A percentile compares a stretch with the other conserved stretches of the same genome.
phyloP scores from a whole-genome alignment of 2,888 invertebrate genomes.

The Cephus runcator region DNA sequence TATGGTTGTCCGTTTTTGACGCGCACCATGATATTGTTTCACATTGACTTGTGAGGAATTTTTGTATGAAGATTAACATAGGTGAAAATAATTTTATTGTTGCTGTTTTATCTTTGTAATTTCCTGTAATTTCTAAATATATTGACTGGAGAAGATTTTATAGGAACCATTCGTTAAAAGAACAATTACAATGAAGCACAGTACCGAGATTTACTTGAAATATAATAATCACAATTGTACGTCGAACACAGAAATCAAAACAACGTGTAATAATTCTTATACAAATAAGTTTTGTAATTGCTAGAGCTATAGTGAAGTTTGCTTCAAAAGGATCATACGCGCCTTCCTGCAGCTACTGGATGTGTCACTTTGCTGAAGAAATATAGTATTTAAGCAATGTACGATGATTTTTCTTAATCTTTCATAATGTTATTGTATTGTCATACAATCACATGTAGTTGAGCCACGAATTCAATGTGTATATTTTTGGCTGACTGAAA shows the following conservation, averaged over 20 bases:
- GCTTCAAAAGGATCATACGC: too few relatives aligned
- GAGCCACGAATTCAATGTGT: neutral
- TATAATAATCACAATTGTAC: too few relatives aligned
- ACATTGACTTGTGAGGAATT: neutral
- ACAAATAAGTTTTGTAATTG: too few relatives aligned
- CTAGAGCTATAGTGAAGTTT: too few relatives aligned
- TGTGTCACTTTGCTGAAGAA: neutral
- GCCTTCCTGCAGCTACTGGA: too few relatives aligned
- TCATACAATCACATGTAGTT: neutral
- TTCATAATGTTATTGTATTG: neutral
- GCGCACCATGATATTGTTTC: neutral
- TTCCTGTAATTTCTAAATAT: neutral
- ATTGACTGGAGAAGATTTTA: neutral
- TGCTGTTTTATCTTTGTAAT: too few relatives aligned
- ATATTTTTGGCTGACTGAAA: neutral
- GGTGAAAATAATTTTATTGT: too few relatives aligned
- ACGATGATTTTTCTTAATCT: neutral
- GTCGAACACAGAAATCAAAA: too few relatives aligned
- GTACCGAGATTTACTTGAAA: neutral
- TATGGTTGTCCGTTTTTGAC: neutral
- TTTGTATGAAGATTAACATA: neutral
- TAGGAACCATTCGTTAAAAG: neutral
- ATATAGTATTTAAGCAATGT: neutral
- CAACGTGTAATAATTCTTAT: too few relatives aligned
- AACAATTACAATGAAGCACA: neutral